These are phyloP conservation scores for Clitarchus hookeri DNA, from an alignment of 2,888 invertebrate genomes.

Conservation along the genomic window DNA sequence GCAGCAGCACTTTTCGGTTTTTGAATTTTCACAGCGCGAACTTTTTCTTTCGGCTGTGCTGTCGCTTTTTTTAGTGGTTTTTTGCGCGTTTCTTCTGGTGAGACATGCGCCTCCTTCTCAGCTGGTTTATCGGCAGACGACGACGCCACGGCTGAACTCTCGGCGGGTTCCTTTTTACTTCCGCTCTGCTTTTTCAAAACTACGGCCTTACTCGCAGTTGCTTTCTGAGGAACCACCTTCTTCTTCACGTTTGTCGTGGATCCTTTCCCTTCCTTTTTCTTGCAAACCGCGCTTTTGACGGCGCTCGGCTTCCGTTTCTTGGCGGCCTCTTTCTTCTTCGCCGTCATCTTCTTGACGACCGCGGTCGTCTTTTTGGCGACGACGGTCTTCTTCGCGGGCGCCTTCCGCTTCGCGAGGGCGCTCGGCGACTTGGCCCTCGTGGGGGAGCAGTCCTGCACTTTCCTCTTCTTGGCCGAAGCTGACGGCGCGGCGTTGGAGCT, in stretches of 20 bases:
- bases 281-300: background rate
- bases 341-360: background rate
- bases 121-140: background rate
- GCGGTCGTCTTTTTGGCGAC: background rate
- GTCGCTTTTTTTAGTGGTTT: background rate
- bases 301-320: background rate
- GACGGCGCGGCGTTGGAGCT: background rate
- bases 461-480: background rate
- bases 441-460: background rate
- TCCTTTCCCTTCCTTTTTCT: constrained; percentile 10
- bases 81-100: background rate
- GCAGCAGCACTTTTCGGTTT: background rate
- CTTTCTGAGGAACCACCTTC: background rate
- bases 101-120: background rate
- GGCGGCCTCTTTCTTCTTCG: constrained; percentile 18
- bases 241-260: background rate
- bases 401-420: background rate
- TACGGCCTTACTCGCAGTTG: background rate
- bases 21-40: background rate
- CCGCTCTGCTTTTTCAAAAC: background rate
- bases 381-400: background rate
- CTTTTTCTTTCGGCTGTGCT: background rate
- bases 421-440: background rate
- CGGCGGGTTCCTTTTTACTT: background rate
- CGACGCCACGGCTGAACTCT: background rate